Conservation (phyloP, 2,797 vertebrate genomes). For the Oceanodroma leucorhoa region DNA sequence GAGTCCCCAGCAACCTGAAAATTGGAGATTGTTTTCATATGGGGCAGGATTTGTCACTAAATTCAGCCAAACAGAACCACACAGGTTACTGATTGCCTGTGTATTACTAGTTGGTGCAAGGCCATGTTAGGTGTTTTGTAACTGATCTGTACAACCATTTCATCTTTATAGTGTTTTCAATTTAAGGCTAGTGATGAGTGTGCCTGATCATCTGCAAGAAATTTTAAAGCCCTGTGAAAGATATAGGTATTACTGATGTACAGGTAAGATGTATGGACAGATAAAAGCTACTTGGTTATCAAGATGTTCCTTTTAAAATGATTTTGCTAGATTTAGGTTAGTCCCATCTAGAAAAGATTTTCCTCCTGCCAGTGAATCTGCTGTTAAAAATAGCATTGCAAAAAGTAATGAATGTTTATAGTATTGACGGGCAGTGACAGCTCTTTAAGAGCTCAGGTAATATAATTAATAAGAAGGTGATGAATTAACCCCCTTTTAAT, state of each 20-base stretch:
- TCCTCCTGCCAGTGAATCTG: not conserved
- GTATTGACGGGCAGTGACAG: not conserved
- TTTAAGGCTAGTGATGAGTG: not conserved
- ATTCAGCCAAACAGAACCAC: not conserved
- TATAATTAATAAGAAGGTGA: not conserved
- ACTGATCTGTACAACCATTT: not conserved
- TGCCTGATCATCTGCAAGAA: not conserved
- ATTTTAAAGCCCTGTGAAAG: not conserved
- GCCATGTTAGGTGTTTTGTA: not conserved
- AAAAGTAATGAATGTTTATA: not conserved
- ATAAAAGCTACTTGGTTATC: constrained; percentile 8
- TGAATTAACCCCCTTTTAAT: not conserved
- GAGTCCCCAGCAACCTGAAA: not conserved
- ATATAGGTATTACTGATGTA: not conserved
- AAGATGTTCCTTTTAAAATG: not conserved
- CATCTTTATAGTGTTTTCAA: not conserved
- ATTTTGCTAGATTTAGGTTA: not conserved
- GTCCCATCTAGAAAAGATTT: not conserved
- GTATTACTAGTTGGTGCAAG: not conserved
- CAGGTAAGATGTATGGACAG: not conserved
- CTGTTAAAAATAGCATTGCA: not conserved
- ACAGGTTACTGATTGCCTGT: not conserved
- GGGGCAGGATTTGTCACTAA: not conserved
- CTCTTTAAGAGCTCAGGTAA: not conserved
- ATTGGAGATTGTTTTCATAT: not conserved